Evolutionary conservation across 2,113 vertebrate species (phyloP).

Genomic region (Porphyrio hochstetteri): DNA sequence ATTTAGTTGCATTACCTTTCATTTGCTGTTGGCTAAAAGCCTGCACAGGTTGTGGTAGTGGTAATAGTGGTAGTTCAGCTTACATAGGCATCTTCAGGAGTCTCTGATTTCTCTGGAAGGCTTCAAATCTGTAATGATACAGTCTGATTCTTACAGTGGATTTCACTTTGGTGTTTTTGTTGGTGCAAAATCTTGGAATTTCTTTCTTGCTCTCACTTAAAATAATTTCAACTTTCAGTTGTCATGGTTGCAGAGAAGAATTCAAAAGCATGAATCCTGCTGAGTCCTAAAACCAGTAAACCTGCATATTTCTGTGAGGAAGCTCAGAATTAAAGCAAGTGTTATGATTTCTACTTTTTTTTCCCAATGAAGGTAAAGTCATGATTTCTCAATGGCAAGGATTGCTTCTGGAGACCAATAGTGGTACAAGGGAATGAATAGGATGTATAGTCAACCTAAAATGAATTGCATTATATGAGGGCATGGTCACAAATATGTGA

Average conservation of each 20-base stretch:
- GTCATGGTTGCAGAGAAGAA: not conserved
- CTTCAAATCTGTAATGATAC: not conserved
- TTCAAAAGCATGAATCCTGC: not conserved
- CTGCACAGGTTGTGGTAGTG: not conserved
- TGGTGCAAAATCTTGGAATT: not conserved
- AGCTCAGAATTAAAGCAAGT: not conserved
- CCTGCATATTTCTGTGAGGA: constrained; percentile 29
- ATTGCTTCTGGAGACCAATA: not conserved
- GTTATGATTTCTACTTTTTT: not conserved
- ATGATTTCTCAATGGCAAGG: not conserved
- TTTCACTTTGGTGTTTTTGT: not conserved
- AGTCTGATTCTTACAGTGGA: not conserved
- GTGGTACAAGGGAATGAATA: not conserved
- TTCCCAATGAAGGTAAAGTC: not conserved
- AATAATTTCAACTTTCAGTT: constrained; percentile 30
- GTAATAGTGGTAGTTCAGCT: not conserved
- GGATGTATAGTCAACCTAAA: not conserved
- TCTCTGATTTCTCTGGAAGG: not conserved
- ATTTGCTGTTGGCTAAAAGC: not conserved
- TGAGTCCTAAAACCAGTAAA: constrained; percentile 27
- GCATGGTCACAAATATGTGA: not conserved
- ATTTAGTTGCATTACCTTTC: not conserved
- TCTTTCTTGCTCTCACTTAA: not conserved
- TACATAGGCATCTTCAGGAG: not conserved
- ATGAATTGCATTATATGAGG: not conserved